Evolutionary conservation across 2,113 vertebrate genomes (phyloP).

Genomic region (Mirounga angustirostris): DNA sequence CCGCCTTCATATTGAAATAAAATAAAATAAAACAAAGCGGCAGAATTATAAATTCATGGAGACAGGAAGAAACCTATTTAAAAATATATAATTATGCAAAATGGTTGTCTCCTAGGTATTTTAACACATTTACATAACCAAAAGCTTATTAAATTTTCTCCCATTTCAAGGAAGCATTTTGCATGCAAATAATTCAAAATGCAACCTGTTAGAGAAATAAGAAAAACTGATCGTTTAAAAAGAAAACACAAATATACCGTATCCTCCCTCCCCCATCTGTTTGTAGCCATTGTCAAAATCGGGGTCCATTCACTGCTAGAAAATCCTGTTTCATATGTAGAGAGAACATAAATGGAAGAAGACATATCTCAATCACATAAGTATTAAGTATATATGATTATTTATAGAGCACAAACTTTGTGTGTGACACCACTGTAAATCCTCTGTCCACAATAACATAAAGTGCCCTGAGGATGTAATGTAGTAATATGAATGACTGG

Average conservation of each 20-base stretch:
- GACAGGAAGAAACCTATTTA: conserved; percentile 29
- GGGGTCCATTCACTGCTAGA: background rate
- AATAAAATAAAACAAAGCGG: background rate
- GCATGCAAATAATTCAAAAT: conserved; percentile 33
- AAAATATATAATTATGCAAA: conserved; percentile 46
- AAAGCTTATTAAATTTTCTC: background rate
- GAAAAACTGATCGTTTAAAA: background rate
- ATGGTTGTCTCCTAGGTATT: background rate
- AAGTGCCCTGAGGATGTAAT: background rate
- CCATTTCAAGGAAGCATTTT: background rate
- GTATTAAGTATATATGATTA: background rate
- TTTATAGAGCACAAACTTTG: background rate
- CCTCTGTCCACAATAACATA: background rate
- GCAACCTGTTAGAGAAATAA: conserved; percentile 30
- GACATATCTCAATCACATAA: background rate
- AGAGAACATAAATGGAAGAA: background rate
- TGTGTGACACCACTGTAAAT: background rate
- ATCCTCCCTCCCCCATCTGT: background rate
- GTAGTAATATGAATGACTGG: background rate
- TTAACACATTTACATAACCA: conserved; percentile 2
- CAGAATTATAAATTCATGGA: background rate
- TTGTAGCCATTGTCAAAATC: background rate
- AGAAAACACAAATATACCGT: background rate
- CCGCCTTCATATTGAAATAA: background rate
- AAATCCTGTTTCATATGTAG: background rate